Conservation (phyloP, 2,888 invertebrate species). For the Troglohyphantes excavatus region DNA sequence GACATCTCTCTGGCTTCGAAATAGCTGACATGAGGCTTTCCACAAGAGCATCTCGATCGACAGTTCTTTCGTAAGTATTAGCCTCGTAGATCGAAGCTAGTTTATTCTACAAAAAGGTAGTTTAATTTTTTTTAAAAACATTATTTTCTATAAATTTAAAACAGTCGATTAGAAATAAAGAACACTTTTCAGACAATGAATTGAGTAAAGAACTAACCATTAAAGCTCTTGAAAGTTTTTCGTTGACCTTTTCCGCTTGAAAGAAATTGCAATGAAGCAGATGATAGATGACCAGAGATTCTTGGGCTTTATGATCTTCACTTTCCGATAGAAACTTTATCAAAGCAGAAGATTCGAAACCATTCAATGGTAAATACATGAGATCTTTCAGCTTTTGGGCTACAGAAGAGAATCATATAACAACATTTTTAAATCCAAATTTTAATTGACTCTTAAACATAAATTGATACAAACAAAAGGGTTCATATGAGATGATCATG, state of each 20-base stretch:
- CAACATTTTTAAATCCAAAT: neutral
- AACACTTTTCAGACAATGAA: too few species aligned
- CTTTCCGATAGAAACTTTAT: slow-evolving; percentile 87
- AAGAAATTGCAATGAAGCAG: slow-evolving; percentile 85
- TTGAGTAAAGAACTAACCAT: slow-evolving; percentile 81
- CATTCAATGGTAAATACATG: slow-evolving; percentile 86
- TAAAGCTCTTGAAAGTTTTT: slow-evolving; percentile 81
- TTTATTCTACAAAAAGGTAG: slow-evolving; percentile 7
- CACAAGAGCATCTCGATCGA: slow-evolving; percentile 85
- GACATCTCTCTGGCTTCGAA: slow-evolving; percentile 84
- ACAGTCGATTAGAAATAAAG: too few species aligned
- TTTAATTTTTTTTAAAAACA: too few species aligned
- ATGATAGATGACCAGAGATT: slow-evolving; percentile 88
- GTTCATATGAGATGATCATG: too few species aligned
- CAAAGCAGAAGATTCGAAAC: slow-evolving; percentile 87
- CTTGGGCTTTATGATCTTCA: slow-evolving; percentile 85
- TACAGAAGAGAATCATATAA: slow-evolving; percentile 35
- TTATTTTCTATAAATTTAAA: too few species aligned
- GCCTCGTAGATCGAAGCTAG: slow-evolving; percentile 2
- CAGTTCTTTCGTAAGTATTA: slow-evolving; percentile 81
- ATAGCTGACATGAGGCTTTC: slow-evolving; percentile 84
- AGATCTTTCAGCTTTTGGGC: slow-evolving; percentile 84
- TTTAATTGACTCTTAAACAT: too few species aligned
- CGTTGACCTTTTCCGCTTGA: slow-evolving; percentile 83
- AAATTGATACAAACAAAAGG: too few species aligned